These are phyloP conservation scores for Stylophora pistillata DNA, from an alignment of 64 coral and sea anemone genomes.

Conservation along the genomic window DNA sequence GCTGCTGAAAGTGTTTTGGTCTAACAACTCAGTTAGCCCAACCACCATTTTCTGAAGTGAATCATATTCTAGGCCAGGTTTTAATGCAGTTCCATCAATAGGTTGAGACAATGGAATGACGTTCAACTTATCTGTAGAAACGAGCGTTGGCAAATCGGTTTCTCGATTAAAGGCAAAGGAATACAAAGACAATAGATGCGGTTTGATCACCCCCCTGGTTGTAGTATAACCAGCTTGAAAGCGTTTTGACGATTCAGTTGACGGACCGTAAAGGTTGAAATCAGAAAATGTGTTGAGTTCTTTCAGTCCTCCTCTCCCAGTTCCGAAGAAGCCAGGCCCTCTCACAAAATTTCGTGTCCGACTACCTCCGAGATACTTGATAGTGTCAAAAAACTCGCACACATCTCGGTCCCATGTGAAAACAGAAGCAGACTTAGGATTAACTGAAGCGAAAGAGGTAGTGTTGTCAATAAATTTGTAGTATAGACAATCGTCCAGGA, in stretches of 20 bases:
- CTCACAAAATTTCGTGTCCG: slow-evolving; percentile 42
- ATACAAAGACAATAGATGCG: slow-evolving; percentile 39
- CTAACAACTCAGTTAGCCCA: slow-evolving; percentile 39
- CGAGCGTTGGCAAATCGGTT: slow-evolving; percentile 47
- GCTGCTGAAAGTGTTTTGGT: slow-evolving; percentile 34
- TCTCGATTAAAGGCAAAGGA: slow-evolving; percentile 54
- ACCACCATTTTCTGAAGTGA: slow-evolving; percentile 49
- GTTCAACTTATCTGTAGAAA: background rate
- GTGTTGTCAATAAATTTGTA: slow-evolving; percentile 35
- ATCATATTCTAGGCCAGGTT: slow-evolving; percentile 56
- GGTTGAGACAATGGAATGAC: background rate
- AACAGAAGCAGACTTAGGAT: slow-evolving; percentile 19
- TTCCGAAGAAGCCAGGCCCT: slow-evolving; percentile 1
- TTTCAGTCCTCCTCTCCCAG: slow-evolving; percentile 60
- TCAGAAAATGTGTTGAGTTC: slow-evolving; percentile 42
- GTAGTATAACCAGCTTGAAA: slow-evolving; percentile 70
- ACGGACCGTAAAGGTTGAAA: slow-evolving; percentile 49
- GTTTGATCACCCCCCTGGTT: slow-evolving; percentile 45
- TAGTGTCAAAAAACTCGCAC: slow-evolving; percentile 50
- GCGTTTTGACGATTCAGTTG: slow-evolving; percentile 43
- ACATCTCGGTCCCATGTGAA: slow-evolving; percentile 51
- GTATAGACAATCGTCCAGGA: slow-evolving; percentile 27
- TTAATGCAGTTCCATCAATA: slow-evolving; percentile 54
- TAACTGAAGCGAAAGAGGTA: slow-evolving; percentile 12
- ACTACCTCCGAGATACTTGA: slow-evolving; percentile 59